Evolutionary conservation across 2,888 invertebrate species (phyloP).

Genomic region (Plusia festucae): DNA sequence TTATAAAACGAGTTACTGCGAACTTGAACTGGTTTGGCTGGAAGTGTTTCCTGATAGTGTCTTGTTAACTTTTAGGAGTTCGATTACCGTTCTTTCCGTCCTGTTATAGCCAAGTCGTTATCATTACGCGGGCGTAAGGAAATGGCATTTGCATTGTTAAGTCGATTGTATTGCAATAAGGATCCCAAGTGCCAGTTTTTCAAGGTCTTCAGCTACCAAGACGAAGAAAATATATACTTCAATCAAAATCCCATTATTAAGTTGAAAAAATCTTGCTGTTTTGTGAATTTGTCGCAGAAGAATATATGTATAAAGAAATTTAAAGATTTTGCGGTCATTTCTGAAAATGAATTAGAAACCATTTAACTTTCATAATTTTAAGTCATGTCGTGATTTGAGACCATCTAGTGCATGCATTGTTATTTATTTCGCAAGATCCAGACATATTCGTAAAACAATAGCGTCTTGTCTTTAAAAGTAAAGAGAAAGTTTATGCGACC

Average conservation of each 20-base stretch:
- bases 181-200: too few species aligned
- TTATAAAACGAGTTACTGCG: slow-evolving; percentile 14
- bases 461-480: slow-evolving; percentile 33
- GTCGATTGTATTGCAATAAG: background rate
- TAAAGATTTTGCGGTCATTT: background rate
- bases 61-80: slow-evolving; percentile 24
- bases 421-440: slow-evolving; percentile 26
- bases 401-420: slow-evolving; percentile 21
- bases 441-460: slow-evolving; percentile 41
- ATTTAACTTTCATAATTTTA: background rate
- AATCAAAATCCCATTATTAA: too few species aligned
- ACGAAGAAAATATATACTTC: background rate
- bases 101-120: background rate
- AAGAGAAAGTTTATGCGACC: slow-evolving; percentile 44
- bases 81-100: slow-evolving; percentile 11
- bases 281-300: too few species aligned
- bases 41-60: slow-evolving; percentile 18
- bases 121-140: background rate
- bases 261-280: too few species aligned
- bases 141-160: background rate
- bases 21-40: slow-evolving; percentile 19
- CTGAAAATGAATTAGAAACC: too few species aligned
- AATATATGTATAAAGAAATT: too few species aligned
- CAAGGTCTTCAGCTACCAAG: too few species aligned
- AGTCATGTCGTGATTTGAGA: background rate